Conservation (phyloP, 2,797 vertebrate species). For the Amniataba percoides region DNA sequence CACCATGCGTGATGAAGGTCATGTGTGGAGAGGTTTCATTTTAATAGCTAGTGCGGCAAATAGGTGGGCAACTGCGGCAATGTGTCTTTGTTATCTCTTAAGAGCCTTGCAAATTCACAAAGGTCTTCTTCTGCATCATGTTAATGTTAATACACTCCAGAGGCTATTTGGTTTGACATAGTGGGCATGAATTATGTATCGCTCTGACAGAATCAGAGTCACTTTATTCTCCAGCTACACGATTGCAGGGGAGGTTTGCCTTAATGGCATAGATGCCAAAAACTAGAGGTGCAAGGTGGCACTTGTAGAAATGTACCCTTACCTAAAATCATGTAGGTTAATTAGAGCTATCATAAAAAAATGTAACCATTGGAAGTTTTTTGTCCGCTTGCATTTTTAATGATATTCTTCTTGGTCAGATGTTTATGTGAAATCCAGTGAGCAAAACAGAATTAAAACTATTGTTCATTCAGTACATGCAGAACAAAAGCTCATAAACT, state of each 20-base stretch:
- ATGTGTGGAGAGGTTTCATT: conserved; percentile 5
- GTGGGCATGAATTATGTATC: conserved; percentile 26
- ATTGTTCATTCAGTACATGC: conserved; percentile 9
- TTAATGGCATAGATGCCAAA: conserved; percentile 12
- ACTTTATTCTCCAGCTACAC: conserved; percentile 11
- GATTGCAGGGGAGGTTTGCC: conserved; percentile 10
- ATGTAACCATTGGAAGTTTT: background rate
- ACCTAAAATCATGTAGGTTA: background rate
- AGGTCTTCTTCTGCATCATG: conserved; percentile 25
- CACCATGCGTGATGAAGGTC: conserved; percentile 1
- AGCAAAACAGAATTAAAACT: background rate
- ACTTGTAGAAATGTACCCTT: conserved; percentile 16
- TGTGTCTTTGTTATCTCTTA: conserved; percentile 23
- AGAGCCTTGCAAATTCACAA: conserved; percentile 7
- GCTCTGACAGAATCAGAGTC: conserved; percentile 8
- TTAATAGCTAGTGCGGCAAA: background rate
- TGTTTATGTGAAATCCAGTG: background rate
- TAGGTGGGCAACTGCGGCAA: conserved; percentile 2
- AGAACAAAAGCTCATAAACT: conserved; percentile 1
- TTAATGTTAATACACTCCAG: conserved; percentile 31
- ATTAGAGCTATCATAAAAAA: conserved; percentile 28
- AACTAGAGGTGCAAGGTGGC: background rate
- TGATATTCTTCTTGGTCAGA: background rate
- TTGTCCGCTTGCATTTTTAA: conserved; percentile 12
- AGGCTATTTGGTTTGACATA: conserved; percentile 38